Conservation (phyloP, 2,888 invertebrate genomes). For the Epirrhoe tristata region DNA sequence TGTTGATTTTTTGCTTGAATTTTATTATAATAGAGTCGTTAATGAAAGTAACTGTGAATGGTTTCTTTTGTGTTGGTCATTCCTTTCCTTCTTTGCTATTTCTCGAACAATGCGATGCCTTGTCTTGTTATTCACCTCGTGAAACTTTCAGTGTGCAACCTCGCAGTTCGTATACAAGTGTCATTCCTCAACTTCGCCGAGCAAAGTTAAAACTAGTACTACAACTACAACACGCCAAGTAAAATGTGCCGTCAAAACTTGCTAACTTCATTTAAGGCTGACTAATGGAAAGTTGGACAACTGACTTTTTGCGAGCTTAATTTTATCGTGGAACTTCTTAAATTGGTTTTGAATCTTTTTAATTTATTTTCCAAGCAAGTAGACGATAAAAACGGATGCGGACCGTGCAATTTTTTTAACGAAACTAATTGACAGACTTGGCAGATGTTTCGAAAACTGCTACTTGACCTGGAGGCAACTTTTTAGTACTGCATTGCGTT, state of each 20-base stretch:
- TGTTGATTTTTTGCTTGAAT: neutral
- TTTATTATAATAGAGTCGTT: neutral
- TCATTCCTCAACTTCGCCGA: conserved; percentile 44
- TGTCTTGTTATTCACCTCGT: conserved; percentile 30
- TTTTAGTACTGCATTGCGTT: conserved; percentile 18
- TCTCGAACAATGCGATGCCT: conserved; percentile 29
- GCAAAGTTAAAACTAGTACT: conserved; percentile 42
- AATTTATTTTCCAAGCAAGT: conserved; percentile 24
- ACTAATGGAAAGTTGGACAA: conserved; percentile 43
- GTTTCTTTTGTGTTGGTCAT: conserved; percentile 7
- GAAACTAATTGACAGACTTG: conserved; percentile 34
- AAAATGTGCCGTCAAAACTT: conserved; percentile 48
- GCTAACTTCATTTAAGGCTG: conserved; percentile 44
- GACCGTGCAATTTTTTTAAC: conserved; percentile 30
- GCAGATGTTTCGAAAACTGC: conserved; percentile 27
- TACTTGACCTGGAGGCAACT: conserved; percentile 23
- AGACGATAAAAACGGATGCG: conserved; percentile 25
- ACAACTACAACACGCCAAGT: conserved; percentile 45
- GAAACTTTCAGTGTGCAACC: conserved; percentile 38
- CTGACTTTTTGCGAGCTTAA: conserved; percentile 44
- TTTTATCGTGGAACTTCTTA: conserved; percentile 39
- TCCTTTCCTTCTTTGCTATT: conserved; percentile 10
- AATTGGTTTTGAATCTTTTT: conserved; percentile 38
- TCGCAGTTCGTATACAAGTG: conserved; percentile 44
- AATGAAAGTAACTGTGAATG: neutral